Base-by-base conservation (phyloP, 2,888 invertebrate genomes). In the Erebia aethiops region DNA sequence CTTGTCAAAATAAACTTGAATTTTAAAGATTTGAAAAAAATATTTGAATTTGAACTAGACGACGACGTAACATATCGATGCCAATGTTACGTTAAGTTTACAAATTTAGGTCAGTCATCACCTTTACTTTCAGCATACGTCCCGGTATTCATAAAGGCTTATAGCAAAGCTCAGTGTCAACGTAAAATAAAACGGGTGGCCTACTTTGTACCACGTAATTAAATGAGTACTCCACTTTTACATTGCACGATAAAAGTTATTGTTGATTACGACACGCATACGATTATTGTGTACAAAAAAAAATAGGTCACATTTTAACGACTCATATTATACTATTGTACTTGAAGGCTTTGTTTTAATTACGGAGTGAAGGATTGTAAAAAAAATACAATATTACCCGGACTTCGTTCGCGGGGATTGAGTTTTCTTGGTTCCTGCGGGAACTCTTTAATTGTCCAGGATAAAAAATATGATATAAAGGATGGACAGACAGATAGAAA, bases 181-280 rank as follows among this genome's bases (percentile, higher is more conserved):
- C 73, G 71, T 67, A 69, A 71, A 75, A 71, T 70, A 75, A 73
- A 75, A 71, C 65, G 68, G 66, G 68, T 69, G 76, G 71, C 74
- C 76, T 77, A 75, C 74, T 75, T 76, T 72, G 70, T 71, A 69
- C 69, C 60, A 58, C 68, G 71, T 76, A 76, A 76, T 77, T 77
- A 77, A 74, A 74, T 74, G 67, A 72, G 67, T 71, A 67, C 68
- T 67, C 14, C 67, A 16, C 58, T 35, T 58, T 67, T 67, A 67
- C 46, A 67, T 13, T 0, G 51, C 67, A 35, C 67, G 67, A 51
- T 60, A 57, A 46, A 54, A 46, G 21, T 56, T 56, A 9, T 21
- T 21, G 18, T 56, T 56, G 43, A 66, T 56, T 18, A 66, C 66
- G 56, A 56, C 66, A 66, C 56, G 66, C 56, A 57, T 66, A 66